These are phyloP conservation scores for Cossypha niveicapilla DNA, from an alignment of 2,797 vertebrate genomes.

Conservation along the genomic window DNA sequence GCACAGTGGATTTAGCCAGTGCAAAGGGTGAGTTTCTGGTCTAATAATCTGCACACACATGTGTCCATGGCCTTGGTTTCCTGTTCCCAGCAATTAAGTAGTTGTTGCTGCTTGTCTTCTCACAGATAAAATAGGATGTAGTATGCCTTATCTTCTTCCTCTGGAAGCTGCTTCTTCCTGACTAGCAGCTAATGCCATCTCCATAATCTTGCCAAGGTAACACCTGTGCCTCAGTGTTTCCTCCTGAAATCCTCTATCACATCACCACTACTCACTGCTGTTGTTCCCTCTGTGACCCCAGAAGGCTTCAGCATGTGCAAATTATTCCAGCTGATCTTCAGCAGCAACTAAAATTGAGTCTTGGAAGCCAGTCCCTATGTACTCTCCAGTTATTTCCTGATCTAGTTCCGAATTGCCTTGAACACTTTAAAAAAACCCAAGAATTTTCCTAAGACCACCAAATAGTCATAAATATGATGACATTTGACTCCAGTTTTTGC, in stretches of 20 bases:
- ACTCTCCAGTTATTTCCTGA: neutral
- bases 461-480: neutral
- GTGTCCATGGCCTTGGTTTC: neutral
- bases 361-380: neutral
- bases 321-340: neutral
- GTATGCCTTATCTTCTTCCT: neutral
- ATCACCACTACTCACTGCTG: neutral
- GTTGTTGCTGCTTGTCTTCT: neutral
- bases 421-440: neutral
- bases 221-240: neutral
- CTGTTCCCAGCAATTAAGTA: neutral
- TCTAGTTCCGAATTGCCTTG: neutral
- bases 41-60: neutral
- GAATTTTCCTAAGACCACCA: neutral
- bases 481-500: neutral
- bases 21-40: neutral
- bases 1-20: neutral
- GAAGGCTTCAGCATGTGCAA: neutral
- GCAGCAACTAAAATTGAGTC: neutral
- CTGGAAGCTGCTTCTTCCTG: neutral
- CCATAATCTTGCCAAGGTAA: neutral
- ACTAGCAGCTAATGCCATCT: neutral
- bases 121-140: neutral
- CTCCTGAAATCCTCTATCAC: neutral
- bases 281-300: neutral